phyloP scores from a whole-genome alignment of 2,888 invertebrate species.

The Eupithecia inturbata region DNA sequence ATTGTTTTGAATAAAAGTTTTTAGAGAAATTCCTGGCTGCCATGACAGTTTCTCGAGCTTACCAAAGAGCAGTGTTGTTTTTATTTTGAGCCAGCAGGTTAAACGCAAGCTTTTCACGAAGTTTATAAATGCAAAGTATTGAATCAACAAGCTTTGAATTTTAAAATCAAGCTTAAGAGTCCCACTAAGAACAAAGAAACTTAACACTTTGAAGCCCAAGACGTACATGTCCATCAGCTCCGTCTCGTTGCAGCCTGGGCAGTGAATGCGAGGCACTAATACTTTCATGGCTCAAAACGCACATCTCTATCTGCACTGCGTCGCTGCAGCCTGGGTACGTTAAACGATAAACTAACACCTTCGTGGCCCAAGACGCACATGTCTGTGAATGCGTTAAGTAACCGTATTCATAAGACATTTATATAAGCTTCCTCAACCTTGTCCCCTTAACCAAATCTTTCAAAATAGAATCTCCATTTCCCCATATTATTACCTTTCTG shows the following conservation, averaged over 20 bases:
- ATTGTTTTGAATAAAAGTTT: neutral
- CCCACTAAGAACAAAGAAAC: neutral
- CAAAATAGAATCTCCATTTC: conserved; percentile 10
- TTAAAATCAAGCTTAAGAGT: neutral
- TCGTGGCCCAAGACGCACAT: too few species aligned
- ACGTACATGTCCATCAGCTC: neutral
- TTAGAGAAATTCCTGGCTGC: neutral
- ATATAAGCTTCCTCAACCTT: neutral
- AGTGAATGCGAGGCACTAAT: too few species aligned
- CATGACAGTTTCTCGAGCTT: neutral
- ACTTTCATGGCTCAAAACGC: too few species aligned
- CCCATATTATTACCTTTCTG: conserved; percentile 3
- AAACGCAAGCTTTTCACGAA: neutral
- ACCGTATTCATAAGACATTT: neutral
- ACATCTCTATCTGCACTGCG: too few species aligned
- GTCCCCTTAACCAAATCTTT: conserved; percentile 4
- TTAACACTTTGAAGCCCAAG: neutral
- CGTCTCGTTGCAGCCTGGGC: too few species aligned
- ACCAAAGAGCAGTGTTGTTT: neutral
- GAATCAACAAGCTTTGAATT: neutral
- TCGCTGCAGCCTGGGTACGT: too few species aligned
- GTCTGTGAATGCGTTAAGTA: too few species aligned
- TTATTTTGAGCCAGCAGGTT: neutral
- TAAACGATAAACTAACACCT: too few species aligned
- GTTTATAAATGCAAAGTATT: neutral